Base-by-base conservation (phyloP, 1,140 invertebrate species). In the Druon quercuslanigerum region DNA sequence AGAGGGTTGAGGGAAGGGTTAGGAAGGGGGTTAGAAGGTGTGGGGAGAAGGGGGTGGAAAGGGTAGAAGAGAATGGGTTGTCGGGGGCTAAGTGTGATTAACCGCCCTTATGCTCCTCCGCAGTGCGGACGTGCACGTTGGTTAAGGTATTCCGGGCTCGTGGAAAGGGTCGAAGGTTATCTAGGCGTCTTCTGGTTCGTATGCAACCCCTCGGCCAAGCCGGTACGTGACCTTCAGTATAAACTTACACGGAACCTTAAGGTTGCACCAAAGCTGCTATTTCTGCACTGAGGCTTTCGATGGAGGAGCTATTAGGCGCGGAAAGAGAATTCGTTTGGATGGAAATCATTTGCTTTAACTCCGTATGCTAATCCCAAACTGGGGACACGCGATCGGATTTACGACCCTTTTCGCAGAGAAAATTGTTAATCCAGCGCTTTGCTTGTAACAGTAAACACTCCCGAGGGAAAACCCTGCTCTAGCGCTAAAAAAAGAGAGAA, bases 41-140 rank as follows among this genome's bases (percentile, higher is more conserved):
- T 16, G 7, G 14, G 20, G 57, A 14, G 7, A 13, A 20, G 16
- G n/a, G 52, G 52, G 51, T 54, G 14, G n/a, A 54, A 54, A 54
- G 52, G 52, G 17, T 54, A 17, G n/a, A 66, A 77, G 76, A 83
- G 75, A 70, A 79, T 81, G 75, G 75, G 72, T 75, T 72, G 72
- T 78, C 70, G 77, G 60, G 25, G 60, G 25, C 60, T 66, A 66
- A 66, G 60, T 66, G 74, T 76, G 75, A 76, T 76, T 76, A 76
- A 76, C 50, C 75, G 50, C 66, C 75, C 75, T 51, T 51, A 50
- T 50, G 57, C 60, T 72, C 71, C 19, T 71, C 75, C 57, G 75
- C 75, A 76, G 60, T 76, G 75, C 75, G 70, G 75, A 76, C 51
- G 70, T 76, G 60, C 50, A 76, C 56, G 16, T 13, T 66, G 57